These are phyloP conservation scores for Semaprochilodus insignis DNA, from an alignment of 2,797 vertebrate species.

Conservation along the genomic window DNA sequence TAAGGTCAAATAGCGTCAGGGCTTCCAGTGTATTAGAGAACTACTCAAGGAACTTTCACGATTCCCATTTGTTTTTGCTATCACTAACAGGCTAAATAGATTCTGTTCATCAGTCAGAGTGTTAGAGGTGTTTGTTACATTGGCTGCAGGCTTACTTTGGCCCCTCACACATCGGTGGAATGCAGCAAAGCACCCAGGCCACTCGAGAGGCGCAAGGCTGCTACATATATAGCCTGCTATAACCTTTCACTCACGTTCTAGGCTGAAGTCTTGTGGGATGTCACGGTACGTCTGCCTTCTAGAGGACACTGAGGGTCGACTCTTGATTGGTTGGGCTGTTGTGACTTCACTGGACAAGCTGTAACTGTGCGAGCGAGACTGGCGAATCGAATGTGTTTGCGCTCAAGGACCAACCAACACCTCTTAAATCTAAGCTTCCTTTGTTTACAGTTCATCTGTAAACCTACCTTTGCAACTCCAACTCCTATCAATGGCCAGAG, in stretches of 20 bases:
- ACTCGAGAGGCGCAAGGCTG: constrained; percentile 29
- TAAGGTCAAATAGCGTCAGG: too few relatives aligned
- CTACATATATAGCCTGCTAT: constrained; percentile 46
- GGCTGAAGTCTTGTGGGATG: constrained; percentile 8
- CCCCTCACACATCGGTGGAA: constrained; percentile 29
- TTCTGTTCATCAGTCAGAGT: constrained; percentile 1
- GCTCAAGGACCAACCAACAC: not conserved
- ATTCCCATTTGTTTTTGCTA: not conserved
- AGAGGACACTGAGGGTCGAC: not conserved
- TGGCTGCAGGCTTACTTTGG: constrained; percentile 24
- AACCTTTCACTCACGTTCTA: constrained; percentile 56
- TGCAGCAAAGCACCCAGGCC: constrained; percentile 25
- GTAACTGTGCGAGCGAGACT: not conserved
- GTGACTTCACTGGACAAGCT: constrained; percentile 17
- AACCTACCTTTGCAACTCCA: not conserved
- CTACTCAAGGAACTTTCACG: not conserved
- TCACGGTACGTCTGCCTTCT: not conserved
- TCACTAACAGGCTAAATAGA: constrained; percentile 12
- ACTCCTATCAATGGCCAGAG: not conserved
- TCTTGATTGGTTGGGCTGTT: not conserved
- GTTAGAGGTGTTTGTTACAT: constrained; percentile 9
- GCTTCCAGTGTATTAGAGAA: not conserved
- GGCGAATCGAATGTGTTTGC: not conserved
- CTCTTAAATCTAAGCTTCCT: not conserved
- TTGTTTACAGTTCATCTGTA: not conserved